phyloP scores from a whole-genome alignment of 2,113 vertebrate species.

The Pyxicephalus adspersus region DNA sequence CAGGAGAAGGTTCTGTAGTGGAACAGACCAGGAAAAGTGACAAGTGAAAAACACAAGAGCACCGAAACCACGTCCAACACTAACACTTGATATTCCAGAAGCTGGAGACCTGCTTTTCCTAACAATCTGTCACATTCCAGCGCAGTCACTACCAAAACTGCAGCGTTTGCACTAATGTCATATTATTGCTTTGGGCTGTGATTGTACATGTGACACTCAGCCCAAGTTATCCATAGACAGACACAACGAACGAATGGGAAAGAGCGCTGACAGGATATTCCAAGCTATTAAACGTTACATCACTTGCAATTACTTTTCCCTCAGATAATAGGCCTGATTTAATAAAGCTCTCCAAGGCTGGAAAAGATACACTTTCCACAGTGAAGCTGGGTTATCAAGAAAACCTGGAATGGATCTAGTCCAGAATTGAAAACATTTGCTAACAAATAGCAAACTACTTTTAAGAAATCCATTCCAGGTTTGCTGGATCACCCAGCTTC shows the following conservation, averaged over 20 bases:
- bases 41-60: constrained; percentile 18
- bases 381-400: too few species aligned
- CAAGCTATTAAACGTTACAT: neutral
- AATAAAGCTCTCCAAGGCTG: too few species aligned
- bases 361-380: too few species aligned
- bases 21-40: neutral
- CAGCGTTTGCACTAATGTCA: neutral
- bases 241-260: neutral
- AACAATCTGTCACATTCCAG: constrained; percentile 19
- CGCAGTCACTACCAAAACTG: neutral
- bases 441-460: too few species aligned
- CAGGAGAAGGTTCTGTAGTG: neutral
- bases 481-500: too few species aligned
- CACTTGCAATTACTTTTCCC: neutral
- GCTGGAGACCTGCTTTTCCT: neutral
- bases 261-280: neutral
- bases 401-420: too few species aligned
- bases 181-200: neutral
- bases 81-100: neutral
- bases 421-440: too few species aligned
- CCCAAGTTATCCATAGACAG: neutral
- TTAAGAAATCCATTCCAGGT: too few species aligned
- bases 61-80: neutral
- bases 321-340: too few species aligned
- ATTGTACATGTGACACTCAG: neutral